Base-by-base conservation (phyloP, 2,113 vertebrate species). In the Seriola rivoliana region DNA sequence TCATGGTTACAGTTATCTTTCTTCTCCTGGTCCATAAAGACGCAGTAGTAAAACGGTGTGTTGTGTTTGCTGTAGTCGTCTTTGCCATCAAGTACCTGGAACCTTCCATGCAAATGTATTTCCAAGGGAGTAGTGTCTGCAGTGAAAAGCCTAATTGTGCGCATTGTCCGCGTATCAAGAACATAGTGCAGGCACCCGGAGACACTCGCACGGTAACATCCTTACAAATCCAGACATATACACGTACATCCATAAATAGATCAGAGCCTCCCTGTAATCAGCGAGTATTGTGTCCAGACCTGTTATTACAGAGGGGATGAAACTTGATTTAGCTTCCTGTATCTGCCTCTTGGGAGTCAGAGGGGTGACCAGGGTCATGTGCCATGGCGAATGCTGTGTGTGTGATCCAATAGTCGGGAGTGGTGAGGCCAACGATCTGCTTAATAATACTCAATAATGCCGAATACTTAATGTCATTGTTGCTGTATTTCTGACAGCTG, bases 241-340 rank as follows among this genome's bases (percentile, higher is more conserved):
- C 19, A 58, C 17, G 57, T 14, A n/a, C 16, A 44, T 50, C 21
- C 14, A 57, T 54, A 21, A 75, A 75, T 25, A 70, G 65, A 63
- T 55, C 10, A 25, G 12, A 13, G 34, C 38, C 48, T 21, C 36
- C 44, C 42, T 65, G 38, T 71, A 59, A 77, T 77, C 40, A 83
- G 74, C 6, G 1, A 7, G 25, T 46, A 21, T 64, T 71, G 52
- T 83, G 32, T 19, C 60, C 32, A 32, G 29, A 58, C 40, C 25
- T 32, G 64, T n/a, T 6, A 36, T 5, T 19, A 11, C 14, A 58
- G 71, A 60, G 12, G 10, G 17, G 29, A 29, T 0, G 1, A 4
- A 34, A 52, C 38, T 44, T 32, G 40, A 57, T 3, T 34, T n/a
- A 40, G 38, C 19, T 21, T 55, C 62, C 11, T 42, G 10, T 55